These are phyloP conservation scores for Tribolium castaneum DNA, from an alignment of 1,140 invertebrate species.

Conservation along the genomic window DNA sequence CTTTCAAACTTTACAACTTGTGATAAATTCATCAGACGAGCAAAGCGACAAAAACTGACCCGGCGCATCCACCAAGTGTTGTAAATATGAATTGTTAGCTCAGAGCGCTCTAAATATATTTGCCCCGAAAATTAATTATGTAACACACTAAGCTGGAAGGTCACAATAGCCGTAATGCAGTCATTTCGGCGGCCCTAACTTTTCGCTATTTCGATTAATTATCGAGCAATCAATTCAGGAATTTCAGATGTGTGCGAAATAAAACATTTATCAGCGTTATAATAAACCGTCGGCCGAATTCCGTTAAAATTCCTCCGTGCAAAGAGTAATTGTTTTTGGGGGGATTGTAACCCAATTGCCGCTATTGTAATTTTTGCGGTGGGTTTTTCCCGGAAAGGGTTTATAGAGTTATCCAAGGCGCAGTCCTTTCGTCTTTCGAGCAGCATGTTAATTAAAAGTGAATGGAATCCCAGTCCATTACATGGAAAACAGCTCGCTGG, in stretches of 20 bases:
- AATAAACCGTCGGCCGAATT: constrained; percentile 12
- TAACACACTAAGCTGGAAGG: neutral
- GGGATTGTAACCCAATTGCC: constrained; percentile 2
- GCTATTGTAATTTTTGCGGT: too few species aligned
- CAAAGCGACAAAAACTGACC: too few species aligned
- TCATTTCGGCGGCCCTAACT: neutral
- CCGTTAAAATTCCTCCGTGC: constrained; percentile 31
- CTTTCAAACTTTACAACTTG: neutral
- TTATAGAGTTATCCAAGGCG: constrained; percentile 6
- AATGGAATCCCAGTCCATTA: constrained; percentile 22
- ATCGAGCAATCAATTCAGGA: too few species aligned
- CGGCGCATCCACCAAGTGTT: neutral
- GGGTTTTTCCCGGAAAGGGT: too few species aligned
- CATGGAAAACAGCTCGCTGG: constrained; percentile 25
- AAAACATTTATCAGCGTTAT: constrained; percentile 17
- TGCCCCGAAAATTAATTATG: neutral
- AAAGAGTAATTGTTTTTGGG: constrained; percentile 34
- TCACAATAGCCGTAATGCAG: neutral
- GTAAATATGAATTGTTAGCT: neutral
- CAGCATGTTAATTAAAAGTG: constrained; percentile 31
- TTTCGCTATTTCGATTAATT: too few species aligned
- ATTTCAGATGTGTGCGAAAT: too few species aligned
- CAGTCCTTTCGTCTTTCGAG: neutral
- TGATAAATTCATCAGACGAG: too few species aligned
- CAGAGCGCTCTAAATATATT: neutral